Evolutionary conservation across 1,140 invertebrate genomes (phyloP).

Genomic region (Sarcophaga bullata): DNA sequence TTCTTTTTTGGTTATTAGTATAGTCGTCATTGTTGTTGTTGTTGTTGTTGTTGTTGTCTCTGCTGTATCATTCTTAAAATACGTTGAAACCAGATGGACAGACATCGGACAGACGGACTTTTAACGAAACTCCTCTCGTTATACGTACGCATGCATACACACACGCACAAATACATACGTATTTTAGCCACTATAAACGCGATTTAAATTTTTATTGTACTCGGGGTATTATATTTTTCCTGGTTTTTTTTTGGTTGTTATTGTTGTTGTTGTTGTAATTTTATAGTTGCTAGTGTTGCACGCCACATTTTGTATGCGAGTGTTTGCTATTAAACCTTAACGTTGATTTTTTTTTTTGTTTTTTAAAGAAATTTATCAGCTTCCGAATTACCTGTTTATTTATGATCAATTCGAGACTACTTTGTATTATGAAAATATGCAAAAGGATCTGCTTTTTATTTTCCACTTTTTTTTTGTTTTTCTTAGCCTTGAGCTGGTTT

Average conservation of each 20-base stretch:
- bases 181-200: neutral
- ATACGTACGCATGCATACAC: neutral
- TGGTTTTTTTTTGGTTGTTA: conserved; percentile 8
- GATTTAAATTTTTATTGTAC: neutral
- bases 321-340: conserved; percentile 29
- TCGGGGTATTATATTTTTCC: neutral
- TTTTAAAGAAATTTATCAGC: conserved; percentile 35
- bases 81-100: conserved; percentile 18
- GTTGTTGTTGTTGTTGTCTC: conserved; percentile 12
- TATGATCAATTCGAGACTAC: neutral
- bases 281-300: too few relatives aligned
- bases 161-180: neutral
- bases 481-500: conserved; percentile 29
- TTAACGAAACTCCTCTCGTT: neutral
- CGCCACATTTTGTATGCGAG: neutral
- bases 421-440: neutral
- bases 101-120: neutral
- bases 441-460: conserved; percentile 28
- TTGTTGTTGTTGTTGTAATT: neutral
- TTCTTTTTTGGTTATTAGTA: too few relatives aligned
- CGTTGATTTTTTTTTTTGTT: neutral
- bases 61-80: conserved; percentile 12
- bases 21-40: neutral
- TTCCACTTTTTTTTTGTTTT: neutral
- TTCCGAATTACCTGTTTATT: conserved; percentile 38